Evolutionary conservation across 2,797 vertebrate species (phyloP).

Genomic region (Basileuterus tristriatus): DNA sequence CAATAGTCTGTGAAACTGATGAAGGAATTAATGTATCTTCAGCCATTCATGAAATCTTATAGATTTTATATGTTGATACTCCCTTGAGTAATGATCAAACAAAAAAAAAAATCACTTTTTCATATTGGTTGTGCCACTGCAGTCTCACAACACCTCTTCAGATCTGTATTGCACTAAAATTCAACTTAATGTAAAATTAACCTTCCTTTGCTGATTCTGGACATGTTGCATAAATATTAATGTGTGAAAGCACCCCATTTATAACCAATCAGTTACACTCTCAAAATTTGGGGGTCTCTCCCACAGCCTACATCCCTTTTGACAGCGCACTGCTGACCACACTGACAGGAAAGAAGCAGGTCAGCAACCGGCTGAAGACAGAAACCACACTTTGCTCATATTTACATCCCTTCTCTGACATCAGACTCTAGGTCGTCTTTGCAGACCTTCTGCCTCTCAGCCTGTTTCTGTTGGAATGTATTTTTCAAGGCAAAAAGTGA

Average conservation of each 20-base stretch:
- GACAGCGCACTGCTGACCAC: neutral
- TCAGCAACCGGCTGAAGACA: neutral
- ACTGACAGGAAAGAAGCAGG: neutral
- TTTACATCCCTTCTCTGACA: neutral
- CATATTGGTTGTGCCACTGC: neutral
- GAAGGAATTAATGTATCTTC: neutral
- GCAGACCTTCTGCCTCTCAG: neutral
- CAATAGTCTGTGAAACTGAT: neutral
- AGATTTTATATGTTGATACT: neutral
- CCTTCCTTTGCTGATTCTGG: neutral
- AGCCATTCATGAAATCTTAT: neutral
- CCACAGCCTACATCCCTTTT: neutral
- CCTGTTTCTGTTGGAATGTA: neutral
- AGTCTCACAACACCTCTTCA: neutral
- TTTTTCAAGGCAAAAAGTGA: neutral
- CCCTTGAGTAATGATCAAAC: neutral
- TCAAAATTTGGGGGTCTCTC: neutral
- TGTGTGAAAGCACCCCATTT: neutral
- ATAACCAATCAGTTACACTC: neutral
- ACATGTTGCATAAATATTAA: neutral
- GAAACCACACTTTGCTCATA: neutral
- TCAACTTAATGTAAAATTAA: neutral
- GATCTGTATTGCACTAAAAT: neutral
- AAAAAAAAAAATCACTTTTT: neutral
- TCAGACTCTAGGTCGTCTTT: neutral